Evolutionary conservation across 2,113 vertebrate genomes (phyloP).

Genomic region (Carollia perspicillata): DNA sequence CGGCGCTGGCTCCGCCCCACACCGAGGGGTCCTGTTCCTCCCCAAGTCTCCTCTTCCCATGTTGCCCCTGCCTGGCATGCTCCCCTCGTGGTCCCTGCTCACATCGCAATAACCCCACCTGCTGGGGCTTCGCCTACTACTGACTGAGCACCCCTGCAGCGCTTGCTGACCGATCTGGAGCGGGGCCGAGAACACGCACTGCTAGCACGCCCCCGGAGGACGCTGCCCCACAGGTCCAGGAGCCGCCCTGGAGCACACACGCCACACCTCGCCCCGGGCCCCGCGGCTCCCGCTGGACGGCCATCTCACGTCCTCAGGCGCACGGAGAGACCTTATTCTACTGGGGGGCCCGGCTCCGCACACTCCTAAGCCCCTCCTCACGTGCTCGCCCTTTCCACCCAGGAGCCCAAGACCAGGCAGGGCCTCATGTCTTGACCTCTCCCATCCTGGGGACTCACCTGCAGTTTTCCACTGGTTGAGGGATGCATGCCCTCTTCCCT

Average conservation of each 20-base stretch:
- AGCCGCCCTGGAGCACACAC: background rate
- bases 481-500: background rate
- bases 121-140: background rate
- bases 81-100: background rate
- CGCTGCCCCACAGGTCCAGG: background rate
- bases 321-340: background rate
- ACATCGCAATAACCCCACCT: too few species aligned
- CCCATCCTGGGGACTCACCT: background rate
- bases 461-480: too few species aligned
- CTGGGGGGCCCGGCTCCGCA: too few species aligned
- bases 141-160: background rate
- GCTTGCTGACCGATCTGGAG: background rate
- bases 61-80: fast-evolving
- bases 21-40: background rate
- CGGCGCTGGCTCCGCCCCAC: fast-evolving
- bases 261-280: too few species aligned
- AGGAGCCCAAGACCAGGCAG: background rate
- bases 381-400: background rate
- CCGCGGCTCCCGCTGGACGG: background rate
- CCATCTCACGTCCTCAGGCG: fast-evolving
- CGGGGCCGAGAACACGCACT: background rate
- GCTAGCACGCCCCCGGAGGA: background rate
- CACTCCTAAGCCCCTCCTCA: background rate
- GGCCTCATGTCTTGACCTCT: background rate
- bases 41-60: background rate